Percentiles rank a stretch among this genome's conserved stretches.
Evolutionary conservation across 2,888 invertebrate genomes (phyloP).

Genomic region (Nymphalis polychloros): DNA sequence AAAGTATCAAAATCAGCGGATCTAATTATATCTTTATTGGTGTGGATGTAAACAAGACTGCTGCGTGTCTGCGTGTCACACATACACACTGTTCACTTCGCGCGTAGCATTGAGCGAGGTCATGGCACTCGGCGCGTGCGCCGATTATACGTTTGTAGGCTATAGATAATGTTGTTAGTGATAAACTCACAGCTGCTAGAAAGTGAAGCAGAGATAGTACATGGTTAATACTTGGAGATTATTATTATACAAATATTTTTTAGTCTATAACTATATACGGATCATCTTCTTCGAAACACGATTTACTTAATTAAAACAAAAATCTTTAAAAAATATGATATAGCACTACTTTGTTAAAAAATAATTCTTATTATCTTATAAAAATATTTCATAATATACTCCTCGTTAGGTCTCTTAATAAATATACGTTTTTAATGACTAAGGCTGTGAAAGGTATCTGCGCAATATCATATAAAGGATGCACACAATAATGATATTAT

Average conservation of each 20-base stretch:
- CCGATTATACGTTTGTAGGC: constrained; percentile 36
- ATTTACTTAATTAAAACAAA: too few species aligned
- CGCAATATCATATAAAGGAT: constrained; percentile 3
- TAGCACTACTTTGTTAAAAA: too few species aligned
- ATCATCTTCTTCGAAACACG: too few species aligned
- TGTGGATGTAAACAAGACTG: constrained; percentile 73
- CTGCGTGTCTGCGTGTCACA: constrained; percentile 33
- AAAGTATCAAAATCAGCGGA: constrained; percentile 52
- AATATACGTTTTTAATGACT: constrained; percentile 6
- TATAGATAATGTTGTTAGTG: constrained; percentile 28
- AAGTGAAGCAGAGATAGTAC: constrained; percentile 16
- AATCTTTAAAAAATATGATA: too few species aligned
- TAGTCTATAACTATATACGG: too few species aligned
- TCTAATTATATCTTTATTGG: constrained; percentile 50
- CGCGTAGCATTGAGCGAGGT: constrained; percentile 77
- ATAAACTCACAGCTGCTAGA: constrained; percentile 14
- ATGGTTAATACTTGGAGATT: constrained; percentile 12
- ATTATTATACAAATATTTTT: background rate
- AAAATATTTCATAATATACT: too few species aligned
- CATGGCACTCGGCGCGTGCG: constrained; percentile 77
- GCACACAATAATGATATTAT: background rate
- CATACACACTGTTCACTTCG: constrained; percentile 38
- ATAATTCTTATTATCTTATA: too few species aligned
- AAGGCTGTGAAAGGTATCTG: constrained; percentile 6
- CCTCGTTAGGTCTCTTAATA: background rate